Evolutionary conservation across 92 coral and sea anemone species (phyloP), one percentile per base, ranked within the genome.

Genomic region (Zoanthus gigantus): DNA sequence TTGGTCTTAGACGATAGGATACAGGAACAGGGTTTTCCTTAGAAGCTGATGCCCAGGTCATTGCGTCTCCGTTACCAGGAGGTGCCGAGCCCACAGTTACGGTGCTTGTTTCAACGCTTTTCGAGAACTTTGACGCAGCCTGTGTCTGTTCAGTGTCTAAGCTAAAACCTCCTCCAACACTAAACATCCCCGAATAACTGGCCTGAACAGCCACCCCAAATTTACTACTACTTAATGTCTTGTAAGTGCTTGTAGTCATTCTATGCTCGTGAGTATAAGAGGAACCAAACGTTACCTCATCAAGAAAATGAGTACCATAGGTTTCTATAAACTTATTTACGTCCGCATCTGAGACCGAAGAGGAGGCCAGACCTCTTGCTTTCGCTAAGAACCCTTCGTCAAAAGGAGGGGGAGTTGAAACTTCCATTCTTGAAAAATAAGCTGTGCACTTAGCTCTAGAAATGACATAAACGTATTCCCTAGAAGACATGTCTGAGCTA

Each of bases 41-140:
- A 15, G 86, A 91, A 4, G 83, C 80, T 8, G 92, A 30, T 92
- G 90, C 7, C 92, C 42, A 37, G 42, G 42, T 37, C 42, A 37
- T 37, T 37, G 42, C 42, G 42, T 37, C 42, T 37, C 42, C 94
- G 67, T 92, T 85, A 13, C 86, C 69, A 1, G 94, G 92, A 9
- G 92, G 94, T 10, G 94, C 78, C 0, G 92, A 86, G 23, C 94
- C 94, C 5, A 92, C 90, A 8, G 90, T 92, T 17, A 72, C 79
- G 9, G 94, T 89, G 17, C 82, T 86, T 45, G 94, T 92, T 72
- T 92, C 87, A 0, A 89, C 94, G 16, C 29, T 69, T 12, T 89
- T 83, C 23, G 89, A 37, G 78, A 92, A 92, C 0, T 60, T 76
- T 78, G 94, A 92, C 12, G 94, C 92, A 14, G 94, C 94, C 23